Conservation (phyloP, 2,888 invertebrate species). For the Phanerotoma sp. region DNA sequence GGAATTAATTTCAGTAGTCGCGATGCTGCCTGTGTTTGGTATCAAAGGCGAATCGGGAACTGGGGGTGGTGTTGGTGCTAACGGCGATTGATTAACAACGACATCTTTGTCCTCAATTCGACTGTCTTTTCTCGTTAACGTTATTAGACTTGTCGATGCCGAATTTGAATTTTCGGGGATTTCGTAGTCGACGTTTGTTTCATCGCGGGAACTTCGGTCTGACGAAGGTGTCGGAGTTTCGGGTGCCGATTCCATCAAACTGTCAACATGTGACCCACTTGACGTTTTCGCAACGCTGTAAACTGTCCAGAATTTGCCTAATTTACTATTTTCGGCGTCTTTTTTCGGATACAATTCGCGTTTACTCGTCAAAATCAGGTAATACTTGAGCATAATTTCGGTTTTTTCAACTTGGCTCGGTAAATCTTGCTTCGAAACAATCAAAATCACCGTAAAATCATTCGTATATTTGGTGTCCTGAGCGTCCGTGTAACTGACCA, state of each 20-base stretch:
- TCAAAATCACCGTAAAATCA: conserved; percentile 69
- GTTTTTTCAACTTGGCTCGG: conserved; percentile 43
- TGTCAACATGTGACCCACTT: conserved; percentile 43
- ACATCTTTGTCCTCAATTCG: conserved; percentile 12
- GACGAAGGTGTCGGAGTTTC: conserved; percentile 23
- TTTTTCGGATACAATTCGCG: conserved; percentile 65
- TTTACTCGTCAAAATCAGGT: conserved; percentile 52
- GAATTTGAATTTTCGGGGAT: conserved; percentile 23
- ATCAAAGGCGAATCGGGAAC: conserved; percentile 51
- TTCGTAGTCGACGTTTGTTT: conserved; percentile 26
- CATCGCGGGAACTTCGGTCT: conserved; percentile 26
- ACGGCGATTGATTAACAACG: conserved; percentile 32
- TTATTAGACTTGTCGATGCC: conserved; percentile 19
- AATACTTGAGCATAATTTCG: conserved; percentile 53
- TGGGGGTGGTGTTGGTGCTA: conserved; percentile 53
- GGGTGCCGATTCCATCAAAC: conserved; percentile 41
- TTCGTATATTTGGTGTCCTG: conserved; percentile 65
- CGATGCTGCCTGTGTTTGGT: conserved; percentile 25
- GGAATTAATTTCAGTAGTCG: conserved; percentile 33
- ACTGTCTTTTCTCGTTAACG: background rate
- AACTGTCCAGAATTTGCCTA: conserved; percentile 67
- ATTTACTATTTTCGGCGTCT: conserved; percentile 62
- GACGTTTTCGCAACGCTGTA: conserved; percentile 54
- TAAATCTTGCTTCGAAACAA: conserved; percentile 64
- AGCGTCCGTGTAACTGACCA: conserved; percentile 63